Conservation (phyloP, 2,113 vertebrate species). For the Proterorhinus semilunaris region DNA sequence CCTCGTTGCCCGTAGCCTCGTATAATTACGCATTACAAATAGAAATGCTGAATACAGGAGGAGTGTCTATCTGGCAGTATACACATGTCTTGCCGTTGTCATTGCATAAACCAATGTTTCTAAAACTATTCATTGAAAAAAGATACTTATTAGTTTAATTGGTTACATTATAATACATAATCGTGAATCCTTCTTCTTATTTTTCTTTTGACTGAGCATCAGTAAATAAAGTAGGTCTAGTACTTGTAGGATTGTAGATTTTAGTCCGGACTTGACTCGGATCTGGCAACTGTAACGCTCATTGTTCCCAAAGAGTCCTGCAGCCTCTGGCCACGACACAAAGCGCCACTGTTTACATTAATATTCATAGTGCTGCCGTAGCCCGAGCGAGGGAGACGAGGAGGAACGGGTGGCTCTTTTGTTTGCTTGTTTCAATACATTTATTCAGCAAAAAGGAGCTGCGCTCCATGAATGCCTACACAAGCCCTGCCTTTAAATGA, state of each 20-base stretch:
- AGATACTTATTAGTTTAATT: not conserved
- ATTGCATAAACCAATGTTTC: not conserved
- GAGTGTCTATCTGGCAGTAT: constrained; percentile 16
- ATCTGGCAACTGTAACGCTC: constrained; percentile 71
- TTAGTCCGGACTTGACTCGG: constrained; percentile 36
- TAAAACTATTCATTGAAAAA: not conserved
- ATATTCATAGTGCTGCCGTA: constrained; percentile 84
- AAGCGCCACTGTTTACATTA: constrained; percentile 85
- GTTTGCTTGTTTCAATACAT: constrained; percentile 82
- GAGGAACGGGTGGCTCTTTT: constrained; percentile 86
- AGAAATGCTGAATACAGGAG: constrained; percentile 27
- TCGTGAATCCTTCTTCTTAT: not conserved
- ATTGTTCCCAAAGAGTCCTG: constrained; percentile 79
- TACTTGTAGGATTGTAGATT: not conserved
- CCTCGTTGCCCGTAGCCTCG: constrained; percentile 48
- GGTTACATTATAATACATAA: not conserved
- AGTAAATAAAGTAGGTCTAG: not conserved
- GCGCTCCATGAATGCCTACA: constrained; percentile 72
- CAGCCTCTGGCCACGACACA: constrained; percentile 77
- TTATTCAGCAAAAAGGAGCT: constrained; percentile 82
- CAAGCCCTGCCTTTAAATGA: constrained; percentile 55
- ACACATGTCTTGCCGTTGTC: not conserved
- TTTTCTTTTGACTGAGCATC: not conserved
- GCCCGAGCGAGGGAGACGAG: constrained; percentile 76
- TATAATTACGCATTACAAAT: constrained; percentile 53